Evolutionary conservation across 2,797 vertebrate species (phyloP).

Genomic region (Acrossocheilus wenchowensis): DNA sequence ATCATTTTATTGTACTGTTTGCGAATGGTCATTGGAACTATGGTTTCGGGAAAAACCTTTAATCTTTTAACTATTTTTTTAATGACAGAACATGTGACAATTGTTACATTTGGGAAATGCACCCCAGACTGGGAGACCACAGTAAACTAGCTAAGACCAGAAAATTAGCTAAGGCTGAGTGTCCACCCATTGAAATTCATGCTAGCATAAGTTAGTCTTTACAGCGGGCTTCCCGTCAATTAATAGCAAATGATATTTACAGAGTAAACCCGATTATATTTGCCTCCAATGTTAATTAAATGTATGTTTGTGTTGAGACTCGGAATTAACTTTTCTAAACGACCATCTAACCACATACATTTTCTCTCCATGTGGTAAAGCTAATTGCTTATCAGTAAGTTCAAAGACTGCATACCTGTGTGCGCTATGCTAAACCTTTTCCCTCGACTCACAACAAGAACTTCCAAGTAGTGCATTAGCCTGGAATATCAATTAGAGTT

Average conservation of each 20-base stretch:
- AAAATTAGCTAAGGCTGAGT: not conserved
- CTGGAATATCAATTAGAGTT: conserved; percentile 72
- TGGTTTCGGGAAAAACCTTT: not conserved
- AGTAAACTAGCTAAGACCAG: not conserved
- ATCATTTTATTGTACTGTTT: not conserved
- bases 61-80: not conserved
- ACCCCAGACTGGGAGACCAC: not conserved
- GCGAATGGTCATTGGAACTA: not conserved
- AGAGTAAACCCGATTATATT: conserved; percentile 27
- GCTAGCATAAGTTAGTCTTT: not conserved
- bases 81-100: not conserved
- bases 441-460: conserved; percentile 40
- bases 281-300: conserved; percentile 17
- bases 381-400: conserved; percentile 32
- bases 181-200: not conserved
- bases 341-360: not conserved
- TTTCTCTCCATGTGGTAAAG: conserved; percentile 14
- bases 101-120: not conserved
- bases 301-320: not conserved
- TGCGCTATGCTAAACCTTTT: conserved; percentile 7
- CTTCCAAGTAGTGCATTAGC: conserved; percentile 33
- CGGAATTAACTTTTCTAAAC: not conserved
- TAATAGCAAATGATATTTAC: conserved; percentile 38
- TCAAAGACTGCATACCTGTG: conserved; percentile 19
- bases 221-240: not conserved